A percentile compares a stretch with the other conserved stretches of the same genome.
These are phyloP conservation scores for Heliornis fulica DNA, from an alignment of 2,113 vertebrate genomes.

Conservation along the genomic window DNA sequence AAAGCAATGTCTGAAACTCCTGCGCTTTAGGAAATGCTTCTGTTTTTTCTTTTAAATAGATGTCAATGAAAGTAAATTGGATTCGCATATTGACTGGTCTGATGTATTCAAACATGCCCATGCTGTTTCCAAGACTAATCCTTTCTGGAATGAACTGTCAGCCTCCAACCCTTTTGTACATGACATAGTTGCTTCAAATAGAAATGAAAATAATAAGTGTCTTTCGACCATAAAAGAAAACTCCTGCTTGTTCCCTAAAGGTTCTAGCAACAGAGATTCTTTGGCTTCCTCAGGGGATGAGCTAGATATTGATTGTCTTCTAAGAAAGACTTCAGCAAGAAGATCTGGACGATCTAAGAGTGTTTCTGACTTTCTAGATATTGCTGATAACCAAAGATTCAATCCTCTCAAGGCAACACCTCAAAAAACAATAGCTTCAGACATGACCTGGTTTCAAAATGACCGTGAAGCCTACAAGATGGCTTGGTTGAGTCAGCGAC, in stretches of 20 bases:
- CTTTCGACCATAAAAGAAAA: conserved; percentile 77
- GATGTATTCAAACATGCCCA: conserved; percentile 23
- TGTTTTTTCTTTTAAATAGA: conserved; percentile 55
- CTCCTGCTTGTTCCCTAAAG: conserved; percentile 66
- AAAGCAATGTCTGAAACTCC: background rate
- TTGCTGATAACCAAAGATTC: conserved; percentile 69
- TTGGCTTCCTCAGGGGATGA: conserved; percentile 88
- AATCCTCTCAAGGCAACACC: conserved; percentile 36
- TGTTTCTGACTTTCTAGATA: conserved; percentile 86
- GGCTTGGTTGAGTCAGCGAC: conserved; percentile 94
- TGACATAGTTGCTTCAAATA: conserved; percentile 81
- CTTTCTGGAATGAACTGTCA: conserved; percentile 90
- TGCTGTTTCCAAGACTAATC: conserved; percentile 76
- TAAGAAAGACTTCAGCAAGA: conserved; percentile 70
- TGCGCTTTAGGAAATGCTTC: background rate
- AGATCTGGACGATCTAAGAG: conserved; percentile 86
- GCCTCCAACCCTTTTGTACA: conserved; percentile 92
- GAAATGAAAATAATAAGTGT: conserved; percentile 58
- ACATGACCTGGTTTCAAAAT: conserved; percentile 84
- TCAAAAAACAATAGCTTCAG: conserved; percentile 72
- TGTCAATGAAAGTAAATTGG: conserved; percentile 13
- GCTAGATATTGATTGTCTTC: conserved; percentile 75
- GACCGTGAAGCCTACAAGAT: conserved; percentile 93
- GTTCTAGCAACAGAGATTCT: conserved; percentile 74
- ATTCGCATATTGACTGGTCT: conserved; percentile 54